These are phyloP conservation scores for Cossypha dichroa DNA, from an alignment of 2,797 vertebrate genomes.

Conservation along the genomic window DNA sequence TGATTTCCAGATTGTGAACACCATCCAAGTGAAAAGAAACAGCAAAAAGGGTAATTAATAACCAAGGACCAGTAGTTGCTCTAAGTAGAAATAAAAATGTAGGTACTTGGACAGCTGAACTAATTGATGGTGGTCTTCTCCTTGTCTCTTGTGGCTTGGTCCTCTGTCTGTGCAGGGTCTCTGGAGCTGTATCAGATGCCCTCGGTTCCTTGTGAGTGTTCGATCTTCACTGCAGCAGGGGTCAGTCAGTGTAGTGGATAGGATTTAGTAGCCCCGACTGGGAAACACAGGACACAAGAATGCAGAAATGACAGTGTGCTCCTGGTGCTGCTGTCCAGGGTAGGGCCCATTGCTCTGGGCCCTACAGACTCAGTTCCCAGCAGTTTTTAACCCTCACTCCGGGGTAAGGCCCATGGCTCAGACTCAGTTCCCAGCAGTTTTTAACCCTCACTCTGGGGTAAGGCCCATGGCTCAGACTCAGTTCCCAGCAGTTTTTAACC, in stretches of 20 bases:
- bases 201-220: not conserved
- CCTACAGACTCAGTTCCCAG: not conserved
- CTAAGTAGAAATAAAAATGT: not conserved
- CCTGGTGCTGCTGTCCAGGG: not conserved
- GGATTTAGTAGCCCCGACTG: rapidly evolving
- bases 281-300: not conserved
- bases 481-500: too few species aligned
- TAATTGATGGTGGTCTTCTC: not conserved
- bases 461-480: too few species aligned
- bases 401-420: too few species aligned
- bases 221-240: not conserved
- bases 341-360: not conserved
- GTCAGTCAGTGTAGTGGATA: not conserved
- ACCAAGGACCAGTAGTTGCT: not conserved
- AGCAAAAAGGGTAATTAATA: not conserved
- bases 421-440: too few species aligned
- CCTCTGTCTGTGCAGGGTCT: not conserved
- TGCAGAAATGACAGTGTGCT: not conserved
- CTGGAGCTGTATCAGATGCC: not conserved
- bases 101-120: not conserved
- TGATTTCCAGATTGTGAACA: not conserved
- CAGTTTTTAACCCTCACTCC: too few species aligned
- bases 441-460: too few species aligned
- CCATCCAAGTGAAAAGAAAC: not conserved
- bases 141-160: not conserved